phyloP scores from a whole-genome alignment of 1,140 invertebrate genomes.

The Drosophila athabasca region DNA sequence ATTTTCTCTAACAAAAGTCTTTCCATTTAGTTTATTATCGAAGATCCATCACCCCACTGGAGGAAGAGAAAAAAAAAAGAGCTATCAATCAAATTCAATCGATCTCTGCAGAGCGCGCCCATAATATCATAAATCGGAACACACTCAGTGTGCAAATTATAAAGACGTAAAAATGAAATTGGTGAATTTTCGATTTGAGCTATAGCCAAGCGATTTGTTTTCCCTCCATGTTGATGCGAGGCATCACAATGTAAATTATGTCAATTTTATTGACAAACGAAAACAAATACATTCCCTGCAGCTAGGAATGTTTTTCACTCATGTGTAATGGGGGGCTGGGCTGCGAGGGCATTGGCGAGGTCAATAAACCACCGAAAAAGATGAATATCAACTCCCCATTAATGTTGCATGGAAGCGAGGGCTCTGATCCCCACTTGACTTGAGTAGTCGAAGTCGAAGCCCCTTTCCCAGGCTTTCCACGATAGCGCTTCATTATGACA shows the following conservation, averaged over 20 bases:
- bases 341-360: constrained; percentile 31
- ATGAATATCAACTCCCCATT: constrained; percentile 9
- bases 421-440: constrained; percentile 54
- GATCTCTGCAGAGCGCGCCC: constrained; percentile 1
- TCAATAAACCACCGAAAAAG: constrained; percentile 30
- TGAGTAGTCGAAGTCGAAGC: constrained; percentile 34
- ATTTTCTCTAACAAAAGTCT: too few relatives aligned
- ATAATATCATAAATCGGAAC: constrained; percentile 40
- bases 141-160: constrained; percentile 58
- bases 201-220: constrained; percentile 50
- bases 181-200: constrained; percentile 46
- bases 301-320: background rate
- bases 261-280: constrained; percentile 62
- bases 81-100: constrained; percentile 34
- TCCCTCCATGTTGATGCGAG: constrained; percentile 31
- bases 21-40: too few relatives aligned
- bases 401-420: constrained; percentile 23
- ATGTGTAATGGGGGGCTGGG: background rate
- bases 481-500: constrained; percentile 68
- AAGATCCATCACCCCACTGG: too few relatives aligned
- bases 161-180: constrained; percentile 59
- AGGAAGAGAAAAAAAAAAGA: constrained; percentile 45
- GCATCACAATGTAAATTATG: constrained; percentile 51
- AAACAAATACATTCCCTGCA: constrained; percentile 46
- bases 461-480: constrained; percentile 47